These are phyloP conservation scores for Pogonognathellus flavescens DNA, from an alignment of 1,140 invertebrate species.

Conservation along the genomic window DNA sequence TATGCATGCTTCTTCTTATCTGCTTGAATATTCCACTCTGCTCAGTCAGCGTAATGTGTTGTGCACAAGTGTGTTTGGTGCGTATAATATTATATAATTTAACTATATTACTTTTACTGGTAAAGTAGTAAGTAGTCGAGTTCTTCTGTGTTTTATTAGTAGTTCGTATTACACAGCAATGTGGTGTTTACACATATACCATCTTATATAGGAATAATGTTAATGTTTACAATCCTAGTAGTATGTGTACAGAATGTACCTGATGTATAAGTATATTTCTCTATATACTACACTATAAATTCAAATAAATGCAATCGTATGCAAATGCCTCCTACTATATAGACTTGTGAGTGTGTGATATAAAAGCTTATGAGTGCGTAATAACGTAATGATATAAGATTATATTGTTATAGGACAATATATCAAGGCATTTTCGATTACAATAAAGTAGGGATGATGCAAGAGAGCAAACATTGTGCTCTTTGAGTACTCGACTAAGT, in stretches of 20 bases:
- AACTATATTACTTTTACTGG: not conserved
- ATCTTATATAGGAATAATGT: too few relatives aligned
- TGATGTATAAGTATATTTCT: too few relatives aligned
- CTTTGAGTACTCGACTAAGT: slow-evolving; percentile 1
- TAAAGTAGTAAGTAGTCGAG: not conserved
- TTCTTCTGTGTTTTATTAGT: too few relatives aligned
- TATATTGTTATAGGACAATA: slow-evolving; percentile 46
- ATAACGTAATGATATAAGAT: slow-evolving; percentile 44
- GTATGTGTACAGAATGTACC: too few relatives aligned
- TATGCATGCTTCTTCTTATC: slow-evolving; percentile 39
- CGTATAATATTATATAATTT: not conserved
- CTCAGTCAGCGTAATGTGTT: not conserved
- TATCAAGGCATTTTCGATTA: slow-evolving; percentile 43
- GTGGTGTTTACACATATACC: too few relatives aligned
- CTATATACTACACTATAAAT: not conserved
- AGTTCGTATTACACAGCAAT: too few relatives aligned
- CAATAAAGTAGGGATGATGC: slow-evolving; percentile 49
- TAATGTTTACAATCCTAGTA: too few relatives aligned
- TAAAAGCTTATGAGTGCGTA: slow-evolving; percentile 29
- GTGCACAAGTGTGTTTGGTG: not conserved
- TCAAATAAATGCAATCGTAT: slow-evolving; percentile 40
- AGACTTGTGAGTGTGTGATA: not conserved
- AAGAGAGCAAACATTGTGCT: slow-evolving; percentile 37
- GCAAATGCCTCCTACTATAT: slow-evolving; percentile 1
- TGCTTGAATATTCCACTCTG: slow-evolving; percentile 34